Evolutionary conservation across 2,113 vertebrate genomes (phyloP).

Genomic region (Zapornia atra): DNA sequence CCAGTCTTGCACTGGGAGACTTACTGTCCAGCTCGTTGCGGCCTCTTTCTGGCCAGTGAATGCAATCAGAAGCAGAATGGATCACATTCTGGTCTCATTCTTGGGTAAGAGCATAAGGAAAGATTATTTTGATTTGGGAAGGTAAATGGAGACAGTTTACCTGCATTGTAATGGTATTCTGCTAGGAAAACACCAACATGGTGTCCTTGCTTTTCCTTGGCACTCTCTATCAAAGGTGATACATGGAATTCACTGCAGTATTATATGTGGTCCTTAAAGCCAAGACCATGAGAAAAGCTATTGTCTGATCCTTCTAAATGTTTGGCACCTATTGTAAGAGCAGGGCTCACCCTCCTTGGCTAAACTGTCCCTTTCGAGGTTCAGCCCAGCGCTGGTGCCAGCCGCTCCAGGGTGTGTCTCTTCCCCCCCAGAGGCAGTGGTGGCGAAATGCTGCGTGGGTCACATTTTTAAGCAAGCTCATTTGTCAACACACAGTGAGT

Average conservation of each 20-base stretch:
- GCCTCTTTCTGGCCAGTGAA: background rate
- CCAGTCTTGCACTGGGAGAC: background rate
- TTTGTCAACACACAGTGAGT: rapidly evolving
- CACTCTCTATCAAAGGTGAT: background rate
- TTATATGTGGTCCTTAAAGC: background rate
- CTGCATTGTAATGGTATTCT: background rate
- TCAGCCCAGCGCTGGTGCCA: background rate
- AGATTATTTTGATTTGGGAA: background rate
- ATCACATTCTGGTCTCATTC: background rate
- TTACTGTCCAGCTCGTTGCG: background rate
- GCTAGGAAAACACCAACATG: background rate
- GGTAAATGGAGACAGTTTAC: background rate
- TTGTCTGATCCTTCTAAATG: background rate
- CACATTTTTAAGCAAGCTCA: background rate
- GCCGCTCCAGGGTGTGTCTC: rapidly evolving
- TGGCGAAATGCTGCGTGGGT: background rate
- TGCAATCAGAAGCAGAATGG: background rate
- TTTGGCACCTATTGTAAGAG: background rate
- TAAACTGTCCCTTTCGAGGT: rapidly evolving
- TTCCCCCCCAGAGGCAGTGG: background rate
- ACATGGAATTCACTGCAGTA: background rate
- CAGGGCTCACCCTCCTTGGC: background rate
- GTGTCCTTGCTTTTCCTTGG: background rate
- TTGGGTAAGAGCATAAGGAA: background rate
- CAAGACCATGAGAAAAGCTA: background rate